phyloP scores from a whole-genome alignment of 2,888 invertebrate genomes.

The Apotomis betuletana region DNA sequence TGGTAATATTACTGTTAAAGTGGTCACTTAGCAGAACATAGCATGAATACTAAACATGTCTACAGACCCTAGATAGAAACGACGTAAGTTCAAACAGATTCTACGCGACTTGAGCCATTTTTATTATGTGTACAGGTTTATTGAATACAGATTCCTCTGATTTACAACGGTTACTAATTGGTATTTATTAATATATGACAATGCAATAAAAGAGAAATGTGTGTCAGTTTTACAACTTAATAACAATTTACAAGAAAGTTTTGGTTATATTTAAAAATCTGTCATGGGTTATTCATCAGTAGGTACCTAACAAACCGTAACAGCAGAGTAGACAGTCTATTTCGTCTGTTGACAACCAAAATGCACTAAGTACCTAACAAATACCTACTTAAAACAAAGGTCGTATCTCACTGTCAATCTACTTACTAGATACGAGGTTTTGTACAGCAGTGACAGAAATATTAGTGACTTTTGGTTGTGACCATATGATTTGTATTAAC shows the following conservation, averaged over 20 bases:
- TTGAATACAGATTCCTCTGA: not conserved
- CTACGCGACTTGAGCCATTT: not conserved
- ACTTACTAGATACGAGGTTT: too few species aligned
- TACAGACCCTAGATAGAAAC: not conserved
- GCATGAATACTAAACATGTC: not conserved
- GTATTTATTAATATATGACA: slow-evolving; percentile 10
- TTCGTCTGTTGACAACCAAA: too few species aligned
- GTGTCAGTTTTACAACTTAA: slow-evolving; percentile 21
- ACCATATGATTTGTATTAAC: too few species aligned
- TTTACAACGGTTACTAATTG: slow-evolving; percentile 2
- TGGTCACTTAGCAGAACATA: slow-evolving; percentile 10
- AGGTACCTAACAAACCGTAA: too few species aligned
- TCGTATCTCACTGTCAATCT: too few species aligned
- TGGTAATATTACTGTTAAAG: slow-evolving; percentile 9
- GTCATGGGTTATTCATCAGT: not conserved
- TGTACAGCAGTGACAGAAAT: too few species aligned
- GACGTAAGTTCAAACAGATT: not conserved
- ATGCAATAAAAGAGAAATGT: slow-evolving; percentile 19
- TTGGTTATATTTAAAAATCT: slow-evolving; percentile 7
- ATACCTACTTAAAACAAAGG: too few species aligned
- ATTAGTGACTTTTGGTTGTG: too few species aligned
- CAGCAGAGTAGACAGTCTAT: too few species aligned
- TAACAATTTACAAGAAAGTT: slow-evolving; percentile 12
- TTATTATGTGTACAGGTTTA: not conserved
- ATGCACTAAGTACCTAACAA: too few species aligned